Percentiles rank a stretch among this genome's conserved stretches.
Evolutionary conservation across 2,888 invertebrate genomes (phyloP).

Genomic region (Syrista parreyssii): DNA sequence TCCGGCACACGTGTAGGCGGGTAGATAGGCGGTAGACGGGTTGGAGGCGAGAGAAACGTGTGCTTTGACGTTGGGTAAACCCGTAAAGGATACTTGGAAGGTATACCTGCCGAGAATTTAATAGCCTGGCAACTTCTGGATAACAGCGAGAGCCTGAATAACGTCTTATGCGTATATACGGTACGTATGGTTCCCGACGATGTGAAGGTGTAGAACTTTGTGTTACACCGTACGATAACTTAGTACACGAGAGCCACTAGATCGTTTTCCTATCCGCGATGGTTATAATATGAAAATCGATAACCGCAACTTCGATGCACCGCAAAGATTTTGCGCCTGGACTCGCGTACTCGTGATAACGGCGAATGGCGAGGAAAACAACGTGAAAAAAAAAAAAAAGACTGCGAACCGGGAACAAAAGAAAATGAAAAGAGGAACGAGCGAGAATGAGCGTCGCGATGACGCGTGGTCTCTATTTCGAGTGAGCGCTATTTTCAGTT

Average conservation of each 20-base stretch:
- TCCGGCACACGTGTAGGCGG: not conserved
- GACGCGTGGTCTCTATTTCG: not conserved
- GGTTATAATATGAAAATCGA: not conserved
- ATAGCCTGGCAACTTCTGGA: not conserved
- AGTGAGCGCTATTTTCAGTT: conserved; percentile 3
- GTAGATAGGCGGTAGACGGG: not conserved
- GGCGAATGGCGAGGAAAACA: no score
- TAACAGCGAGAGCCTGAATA: not conserved
- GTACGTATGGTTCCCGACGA: no score
- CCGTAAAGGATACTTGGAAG: not conserved
- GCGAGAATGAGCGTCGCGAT: not conserved
- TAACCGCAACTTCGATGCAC: not conserved
- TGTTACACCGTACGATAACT: no score
- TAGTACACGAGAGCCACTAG: not conserved
- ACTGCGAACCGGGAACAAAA: not conserved
- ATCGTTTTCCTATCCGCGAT: no score
- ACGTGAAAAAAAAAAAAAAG: not conserved
- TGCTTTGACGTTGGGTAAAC: not conserved
- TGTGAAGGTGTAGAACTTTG: no score
- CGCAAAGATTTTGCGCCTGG: not conserved
- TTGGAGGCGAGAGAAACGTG: not conserved
- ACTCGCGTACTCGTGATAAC: no score
- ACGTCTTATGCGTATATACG: not conserved
- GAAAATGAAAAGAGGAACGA: conserved; percentile 7
- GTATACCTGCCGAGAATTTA: not conserved